These are phyloP conservation scores for Adoxophyes honmai DNA, from an alignment of 1,140 invertebrate genomes.

Conservation along the genomic window DNA sequence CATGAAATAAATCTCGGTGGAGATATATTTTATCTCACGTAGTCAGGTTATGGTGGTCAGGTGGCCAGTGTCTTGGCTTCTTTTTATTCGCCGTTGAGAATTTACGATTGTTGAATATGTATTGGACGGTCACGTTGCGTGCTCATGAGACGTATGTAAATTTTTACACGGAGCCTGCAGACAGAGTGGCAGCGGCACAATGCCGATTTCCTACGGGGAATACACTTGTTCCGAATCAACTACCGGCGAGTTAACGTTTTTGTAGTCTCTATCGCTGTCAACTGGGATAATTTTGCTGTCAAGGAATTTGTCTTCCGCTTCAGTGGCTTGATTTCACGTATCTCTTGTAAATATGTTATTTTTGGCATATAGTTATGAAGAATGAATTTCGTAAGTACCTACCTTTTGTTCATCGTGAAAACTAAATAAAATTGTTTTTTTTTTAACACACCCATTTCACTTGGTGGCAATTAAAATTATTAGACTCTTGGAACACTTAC, in stretches of 20 bases:
- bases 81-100: constrained; percentile 48
- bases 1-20: constrained; percentile 45
- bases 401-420: no score
- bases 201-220: constrained; percentile 15
- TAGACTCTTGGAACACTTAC: no score
- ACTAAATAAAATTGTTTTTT: no score
- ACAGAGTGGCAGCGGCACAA: constrained; percentile 57
- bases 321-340: no score
- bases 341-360: no score
- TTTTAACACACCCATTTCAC: no score
- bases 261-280: neutral
- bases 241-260: neutral
- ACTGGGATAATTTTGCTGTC: neutral
- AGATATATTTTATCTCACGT: constrained; percentile 37
- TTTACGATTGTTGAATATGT: constrained; percentile 51
- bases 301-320: no score
- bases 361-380: no score
- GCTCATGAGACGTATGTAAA: constrained; percentile 52
- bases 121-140: constrained; percentile 47
- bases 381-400: no score
- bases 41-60: constrained; percentile 41
- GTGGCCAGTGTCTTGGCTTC: constrained; percentile 36
- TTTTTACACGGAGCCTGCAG: constrained; percentile 42
- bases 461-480: no score
- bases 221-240: constrained; percentile 9